A percentile compares a stretch with the other conserved stretches of the same genome.
Evolutionary conservation across 2,888 invertebrate genomes (phyloP).

Genomic region (Ochropleura leucogaster): DNA sequence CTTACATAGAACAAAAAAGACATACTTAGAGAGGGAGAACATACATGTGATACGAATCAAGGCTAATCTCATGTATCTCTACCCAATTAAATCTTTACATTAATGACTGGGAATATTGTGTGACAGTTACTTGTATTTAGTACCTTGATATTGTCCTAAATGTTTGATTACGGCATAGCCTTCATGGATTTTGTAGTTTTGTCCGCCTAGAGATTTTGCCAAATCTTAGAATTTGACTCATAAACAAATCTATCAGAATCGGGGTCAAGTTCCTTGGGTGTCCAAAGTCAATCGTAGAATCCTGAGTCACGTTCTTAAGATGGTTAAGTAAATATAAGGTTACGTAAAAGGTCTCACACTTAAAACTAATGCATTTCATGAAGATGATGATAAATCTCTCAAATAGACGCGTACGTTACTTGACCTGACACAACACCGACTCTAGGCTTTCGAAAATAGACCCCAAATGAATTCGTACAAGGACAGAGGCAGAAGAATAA

Average conservation of each 20-base stretch:
- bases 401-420: too few relatives aligned
- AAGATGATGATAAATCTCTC: not conserved
- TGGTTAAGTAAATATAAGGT: not conserved
- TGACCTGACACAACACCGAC: not conserved
- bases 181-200: not conserved
- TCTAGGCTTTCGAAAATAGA: too few relatives aligned
- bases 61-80: slow-evolving; percentile 11
- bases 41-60: slow-evolving; percentile 32
- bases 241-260: not conserved
- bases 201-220: not conserved
- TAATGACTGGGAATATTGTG: slow-evolving; percentile 6
- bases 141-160: not conserved
- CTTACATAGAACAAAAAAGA: slow-evolving; percentile 6
- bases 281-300: not conserved
- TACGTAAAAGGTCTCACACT: too few relatives aligned
- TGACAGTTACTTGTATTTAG: too few relatives aligned
- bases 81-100: slow-evolving; percentile 5
- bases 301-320: not conserved
- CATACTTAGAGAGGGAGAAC: not conserved
- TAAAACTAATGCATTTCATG: not conserved
- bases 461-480: too few relatives aligned
- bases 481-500: too few relatives aligned
- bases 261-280: slow-evolving; percentile 6
- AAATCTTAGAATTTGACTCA: slow-evolving; percentile 3
- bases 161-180: not conserved